phyloP scores from a whole-genome alignment of 2,113 vertebrate species.

The Ivindomyrus marchei region DNA sequence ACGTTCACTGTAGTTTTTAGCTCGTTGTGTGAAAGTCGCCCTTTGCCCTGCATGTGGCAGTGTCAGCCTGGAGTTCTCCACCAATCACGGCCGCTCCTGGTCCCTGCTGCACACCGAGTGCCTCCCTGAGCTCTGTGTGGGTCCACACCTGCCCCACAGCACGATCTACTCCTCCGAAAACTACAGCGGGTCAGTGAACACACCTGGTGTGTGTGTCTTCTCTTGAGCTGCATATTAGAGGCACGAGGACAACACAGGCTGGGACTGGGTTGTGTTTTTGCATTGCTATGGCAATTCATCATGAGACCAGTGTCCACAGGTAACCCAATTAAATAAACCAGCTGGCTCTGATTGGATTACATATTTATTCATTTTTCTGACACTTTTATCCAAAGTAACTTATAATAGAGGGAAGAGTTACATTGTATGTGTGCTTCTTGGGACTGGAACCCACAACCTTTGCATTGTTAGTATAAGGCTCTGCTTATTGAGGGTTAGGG shows the following conservation, averaged over 20 bases:
- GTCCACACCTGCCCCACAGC: conserved; percentile 89
- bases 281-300: background rate
- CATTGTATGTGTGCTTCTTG: background rate
- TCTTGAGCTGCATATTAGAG: background rate
- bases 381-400: background rate
- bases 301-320: background rate
- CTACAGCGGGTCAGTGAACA: conserved; percentile 81
- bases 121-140: conserved; percentile 84
- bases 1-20: background rate
- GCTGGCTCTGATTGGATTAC: background rate
- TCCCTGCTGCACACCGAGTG: conserved; percentile 87
- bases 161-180: conserved; percentile 92
- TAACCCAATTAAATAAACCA: background rate
- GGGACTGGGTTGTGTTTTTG: background rate
- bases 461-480: background rate
- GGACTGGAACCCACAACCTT: background rate
- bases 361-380: background rate
- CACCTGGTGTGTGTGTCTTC: conserved; percentile 19
- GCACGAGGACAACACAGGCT: background rate
- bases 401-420: background rate
- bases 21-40: background rate
- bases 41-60: conserved; percentile 44
- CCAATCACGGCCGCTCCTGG: conserved; percentile 90
- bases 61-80: conserved; percentile 88
- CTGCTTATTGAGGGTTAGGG: background rate